These are phyloP conservation scores for Rutpela maculata DNA, from an alignment of 2,888 invertebrate species.

Conservation along the genomic window DNA sequence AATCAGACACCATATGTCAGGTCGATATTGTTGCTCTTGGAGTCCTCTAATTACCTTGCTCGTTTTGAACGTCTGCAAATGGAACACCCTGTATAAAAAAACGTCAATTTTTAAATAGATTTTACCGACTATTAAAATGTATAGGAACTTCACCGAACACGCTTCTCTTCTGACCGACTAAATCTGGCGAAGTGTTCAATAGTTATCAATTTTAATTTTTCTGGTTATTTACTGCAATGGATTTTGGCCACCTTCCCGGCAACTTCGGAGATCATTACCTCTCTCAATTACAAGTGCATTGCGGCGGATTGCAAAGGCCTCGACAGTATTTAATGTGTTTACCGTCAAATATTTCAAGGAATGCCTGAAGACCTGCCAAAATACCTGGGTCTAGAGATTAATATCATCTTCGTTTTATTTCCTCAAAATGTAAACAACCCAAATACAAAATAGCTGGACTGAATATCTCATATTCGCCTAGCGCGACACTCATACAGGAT, in stretches of 20 bases:
- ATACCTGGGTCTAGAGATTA: slow-evolving; percentile 44
- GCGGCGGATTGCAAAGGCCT: slow-evolving; percentile 48
- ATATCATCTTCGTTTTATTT: slow-evolving; percentile 29
- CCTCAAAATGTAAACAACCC: slow-evolving; percentile 31
- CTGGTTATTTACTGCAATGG: neutral
- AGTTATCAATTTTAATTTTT: neutral
- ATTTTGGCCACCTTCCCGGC: slow-evolving; percentile 50
- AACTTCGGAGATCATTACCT: slow-evolving; percentile 63
- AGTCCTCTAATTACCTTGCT: too few relatives aligned
- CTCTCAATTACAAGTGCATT: slow-evolving; percentile 65
- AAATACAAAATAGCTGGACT: neutral
- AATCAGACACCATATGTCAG: too few relatives aligned
- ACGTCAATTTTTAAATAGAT: too few relatives aligned
- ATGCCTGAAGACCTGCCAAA: slow-evolving; percentile 49
- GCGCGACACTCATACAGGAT: neutral
- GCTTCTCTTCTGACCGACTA: too few relatives aligned
- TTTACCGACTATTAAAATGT: too few relatives aligned
- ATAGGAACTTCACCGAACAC: too few relatives aligned
- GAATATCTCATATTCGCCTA: neutral
- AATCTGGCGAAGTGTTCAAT: neutral
- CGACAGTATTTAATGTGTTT: slow-evolving; percentile 15
- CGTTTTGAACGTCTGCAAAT: too few relatives aligned
- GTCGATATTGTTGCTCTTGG: too few relatives aligned
- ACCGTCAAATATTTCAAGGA: slow-evolving; percentile 45
- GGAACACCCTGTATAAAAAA: too few relatives aligned